Conservation (phyloP, 2,888 invertebrate species). For the Zygaena filipendulae region DNA sequence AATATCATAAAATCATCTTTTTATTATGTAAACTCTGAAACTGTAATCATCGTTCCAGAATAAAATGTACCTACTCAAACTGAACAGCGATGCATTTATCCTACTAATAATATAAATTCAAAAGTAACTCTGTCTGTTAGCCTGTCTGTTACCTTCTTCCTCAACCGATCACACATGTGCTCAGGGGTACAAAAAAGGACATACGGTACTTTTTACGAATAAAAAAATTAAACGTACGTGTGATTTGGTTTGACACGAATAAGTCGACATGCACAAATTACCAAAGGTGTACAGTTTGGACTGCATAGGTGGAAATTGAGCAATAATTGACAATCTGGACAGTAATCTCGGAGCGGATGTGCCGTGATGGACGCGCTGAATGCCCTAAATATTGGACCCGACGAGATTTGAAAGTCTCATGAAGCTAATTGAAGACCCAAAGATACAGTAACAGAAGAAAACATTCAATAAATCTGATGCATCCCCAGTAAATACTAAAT, state of each 20-base stretch:
- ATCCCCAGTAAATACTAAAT: no score
- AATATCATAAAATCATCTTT: no score
- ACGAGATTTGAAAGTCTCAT: no score
- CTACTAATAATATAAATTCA: neutral
- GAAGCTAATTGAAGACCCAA: no score
- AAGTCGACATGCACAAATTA: neutral
- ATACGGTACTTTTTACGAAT: neutral
- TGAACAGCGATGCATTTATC: no score
- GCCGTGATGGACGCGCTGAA: constrained; percentile 20
- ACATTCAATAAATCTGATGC: no score
- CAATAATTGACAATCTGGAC: constrained; percentile 40
- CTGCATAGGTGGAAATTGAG: constrained; percentile 31
- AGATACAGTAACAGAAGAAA: no score
- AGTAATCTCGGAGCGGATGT: constrained; percentile 36
- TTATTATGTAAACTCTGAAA: no score
- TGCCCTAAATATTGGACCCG: no score
- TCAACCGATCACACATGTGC: neutral
- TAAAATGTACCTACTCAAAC: no score
- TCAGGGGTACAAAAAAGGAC: neutral
- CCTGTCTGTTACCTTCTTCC: neutral
- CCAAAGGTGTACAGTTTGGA: neutral
- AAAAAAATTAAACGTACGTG: neutral
- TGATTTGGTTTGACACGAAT: neutral
- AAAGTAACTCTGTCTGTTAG: neutral
- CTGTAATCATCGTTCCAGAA: no score